phyloP scores from a whole-genome alignment of 2,797 vertebrate genomes.

The Acomys russatus region DNA sequence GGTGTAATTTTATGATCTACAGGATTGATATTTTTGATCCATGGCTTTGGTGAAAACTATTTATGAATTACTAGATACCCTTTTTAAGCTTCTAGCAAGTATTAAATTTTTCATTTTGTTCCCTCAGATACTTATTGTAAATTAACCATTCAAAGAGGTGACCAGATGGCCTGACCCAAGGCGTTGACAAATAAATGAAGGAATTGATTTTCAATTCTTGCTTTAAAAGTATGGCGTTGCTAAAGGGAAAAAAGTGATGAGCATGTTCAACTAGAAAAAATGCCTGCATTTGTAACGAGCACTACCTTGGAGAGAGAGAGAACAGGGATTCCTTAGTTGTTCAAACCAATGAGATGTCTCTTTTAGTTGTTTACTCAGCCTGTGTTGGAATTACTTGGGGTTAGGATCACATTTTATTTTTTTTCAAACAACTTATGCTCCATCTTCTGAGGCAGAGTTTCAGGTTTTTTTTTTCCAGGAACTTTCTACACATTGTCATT shows the following conservation, averaged over 20 bases:
- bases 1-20: background rate
- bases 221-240: conserved; percentile 41
- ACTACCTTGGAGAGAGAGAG: background rate
- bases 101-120: background rate
- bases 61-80: conserved; percentile 24
- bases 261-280: background rate
- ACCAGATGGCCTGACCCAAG: background rate
- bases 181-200: conserved; percentile 60
- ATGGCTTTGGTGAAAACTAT: background rate
- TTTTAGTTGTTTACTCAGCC: background rate
- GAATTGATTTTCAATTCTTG: conserved; percentile 46
- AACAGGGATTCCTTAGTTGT: background rate
- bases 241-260: conserved; percentile 42
- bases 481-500: conserved; percentile 7
- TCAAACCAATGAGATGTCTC: background rate
- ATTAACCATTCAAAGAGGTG: conserved; percentile 43
- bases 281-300: background rate
- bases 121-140: conserved; percentile 15
- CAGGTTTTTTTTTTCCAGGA: background rate
- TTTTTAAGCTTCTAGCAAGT: conserved; percentile 43
- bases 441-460: background rate
- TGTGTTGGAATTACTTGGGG: background rate
- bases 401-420: conserved; percentile 47
- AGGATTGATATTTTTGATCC: conserved; percentile 8
- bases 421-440: conserved; percentile 40